Evolutionary conservation across 2,797 vertebrate genomes (phyloP).

Genomic region (Spondyliosoma cantharus): DNA sequence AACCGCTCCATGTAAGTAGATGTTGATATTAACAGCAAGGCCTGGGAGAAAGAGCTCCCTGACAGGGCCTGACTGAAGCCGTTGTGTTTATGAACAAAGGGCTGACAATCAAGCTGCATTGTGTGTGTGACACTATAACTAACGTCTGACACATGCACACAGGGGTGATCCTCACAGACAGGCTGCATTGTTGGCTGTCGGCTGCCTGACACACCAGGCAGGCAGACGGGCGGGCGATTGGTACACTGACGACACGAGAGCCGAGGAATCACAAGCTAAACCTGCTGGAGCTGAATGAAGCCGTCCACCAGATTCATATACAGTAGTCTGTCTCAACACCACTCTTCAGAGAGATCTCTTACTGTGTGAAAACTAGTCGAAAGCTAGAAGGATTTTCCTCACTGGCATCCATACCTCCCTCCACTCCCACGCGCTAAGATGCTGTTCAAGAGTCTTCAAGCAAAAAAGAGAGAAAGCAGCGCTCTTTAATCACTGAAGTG

Average conservation of each 20-base stretch:
- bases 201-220: conserved; percentile 54
- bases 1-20: conserved; percentile 51
- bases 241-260: conserved; percentile 45
- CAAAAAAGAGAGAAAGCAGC: conserved; percentile 41
- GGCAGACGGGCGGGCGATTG: conserved; percentile 20
- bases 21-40: conserved; percentile 71
- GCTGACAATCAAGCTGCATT: conserved; percentile 65
- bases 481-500: conserved; percentile 55
- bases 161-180: conserved; percentile 42
- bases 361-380: conserved; percentile 40
- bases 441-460: conserved; percentile 46
- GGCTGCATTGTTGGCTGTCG: conserved; percentile 43
- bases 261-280: conserved; percentile 42
- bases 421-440: conserved; percentile 25
- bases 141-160: conserved; percentile 54
- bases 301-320: conserved; percentile 49
- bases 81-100: conserved; percentile 67
- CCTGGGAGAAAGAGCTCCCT: conserved; percentile 55
- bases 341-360: background rate
- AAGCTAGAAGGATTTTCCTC: conserved; percentile 36
- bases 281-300: conserved; percentile 63
- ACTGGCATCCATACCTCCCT: conserved; percentile 43
- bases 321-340: conserved; percentile 25
- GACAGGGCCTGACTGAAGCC: conserved; percentile 56
- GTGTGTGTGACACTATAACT: conserved; percentile 60